Evolutionary conservation across 2,113 vertebrate genomes (phyloP).

Genomic region (Phycodurus eques): DNA sequence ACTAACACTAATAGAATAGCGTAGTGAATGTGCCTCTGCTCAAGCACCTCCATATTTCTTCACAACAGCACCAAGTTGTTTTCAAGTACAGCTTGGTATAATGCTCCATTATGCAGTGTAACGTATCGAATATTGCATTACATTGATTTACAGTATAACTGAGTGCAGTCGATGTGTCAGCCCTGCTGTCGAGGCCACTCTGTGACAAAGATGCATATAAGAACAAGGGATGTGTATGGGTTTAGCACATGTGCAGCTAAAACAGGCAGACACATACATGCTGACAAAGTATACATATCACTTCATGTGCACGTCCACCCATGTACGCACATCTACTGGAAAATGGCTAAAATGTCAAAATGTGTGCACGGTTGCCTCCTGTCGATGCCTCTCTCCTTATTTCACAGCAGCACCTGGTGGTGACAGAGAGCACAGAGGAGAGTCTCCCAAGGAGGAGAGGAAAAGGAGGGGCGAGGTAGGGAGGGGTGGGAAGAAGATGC

Average conservation of each 20-base stretch:
- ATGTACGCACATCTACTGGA: slow-evolving; percentile 61
- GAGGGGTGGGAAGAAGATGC: neutral
- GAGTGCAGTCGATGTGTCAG: slow-evolving; percentile 28
- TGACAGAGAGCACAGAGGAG: slow-evolving; percentile 66
- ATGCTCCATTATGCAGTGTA: slow-evolving; percentile 42
- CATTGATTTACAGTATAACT: slow-evolving; percentile 40
- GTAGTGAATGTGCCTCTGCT: slow-evolving; percentile 36
- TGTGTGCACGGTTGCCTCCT: slow-evolving; percentile 63
- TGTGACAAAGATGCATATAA: slow-evolving; percentile 8
- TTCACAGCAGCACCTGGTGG: slow-evolving; percentile 82
- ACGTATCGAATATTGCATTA: slow-evolving; percentile 39
- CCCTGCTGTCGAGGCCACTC: slow-evolving; percentile 8
- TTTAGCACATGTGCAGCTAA: slow-evolving; percentile 1
- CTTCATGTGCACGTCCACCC: slow-evolving; percentile 52
- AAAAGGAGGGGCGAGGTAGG: slow-evolving; percentile 6
- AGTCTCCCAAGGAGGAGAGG: slow-evolving; percentile 24
- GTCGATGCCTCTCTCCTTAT: slow-evolving; percentile 71
- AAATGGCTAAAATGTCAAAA: slow-evolving; percentile 73
- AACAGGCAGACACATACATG: slow-evolving; percentile 14
- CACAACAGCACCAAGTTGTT: slow-evolving; percentile 46
- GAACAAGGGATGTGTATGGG: neutral
- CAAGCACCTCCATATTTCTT: slow-evolving; percentile 55
- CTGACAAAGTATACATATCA: slow-evolving; percentile 41
- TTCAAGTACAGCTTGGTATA: slow-evolving; percentile 39
- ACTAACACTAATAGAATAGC: slow-evolving; percentile 49